Conservation (phyloP, 2,888 invertebrate genomes). For the Hartigia nigra region DNA sequence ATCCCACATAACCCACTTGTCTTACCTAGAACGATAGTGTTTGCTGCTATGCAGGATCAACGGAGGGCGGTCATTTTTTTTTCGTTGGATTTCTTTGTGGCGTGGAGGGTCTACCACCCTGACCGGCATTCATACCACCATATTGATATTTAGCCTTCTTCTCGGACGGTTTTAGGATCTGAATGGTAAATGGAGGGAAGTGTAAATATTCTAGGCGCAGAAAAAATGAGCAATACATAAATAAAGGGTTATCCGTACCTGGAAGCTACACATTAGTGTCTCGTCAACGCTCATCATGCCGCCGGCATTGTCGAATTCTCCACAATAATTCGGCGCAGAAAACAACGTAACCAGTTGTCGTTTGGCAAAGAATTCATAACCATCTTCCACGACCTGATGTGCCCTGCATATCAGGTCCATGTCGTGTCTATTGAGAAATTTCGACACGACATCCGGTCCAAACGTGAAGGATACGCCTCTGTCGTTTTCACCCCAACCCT, state of each 20-base stretch:
- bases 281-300: slow-evolving; percentile 99
- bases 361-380: slow-evolving; percentile 99
- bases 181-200: slow-evolving; percentile 33
- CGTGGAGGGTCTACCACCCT: slow-evolving; percentile 81
- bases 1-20: slow-evolving; percentile 15
- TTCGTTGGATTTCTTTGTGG: slow-evolving; percentile 79
- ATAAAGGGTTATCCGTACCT: slow-evolving; percentile 73
- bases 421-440: slow-evolving; percentile 96
- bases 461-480: slow-evolving; percentile 98
- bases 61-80: slow-evolving; percentile 73
- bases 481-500: slow-evolving; percentile 97
- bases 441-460: slow-evolving; percentile 96
- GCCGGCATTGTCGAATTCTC: slow-evolving; percentile 99
- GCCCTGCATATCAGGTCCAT: slow-evolving; percentile 97
- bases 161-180: slow-evolving; percentile 99
- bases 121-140: slow-evolving; percentile 81
- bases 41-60: slow-evolving; percentile 58
- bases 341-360: slow-evolving; percentile 97
- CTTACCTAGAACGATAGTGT: slow-evolving; percentile 57
- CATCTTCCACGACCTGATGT: slow-evolving; percentile 97
- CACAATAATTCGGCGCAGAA: slow-evolving; percentile 98
- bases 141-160: slow-evolving; percentile 99
- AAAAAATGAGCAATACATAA: background rate
- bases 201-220: background rate
- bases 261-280: slow-evolving; percentile 99